Conservation (phyloP, 1,140 invertebrate species). For the Pseudachorutes palmiensis region DNA sequence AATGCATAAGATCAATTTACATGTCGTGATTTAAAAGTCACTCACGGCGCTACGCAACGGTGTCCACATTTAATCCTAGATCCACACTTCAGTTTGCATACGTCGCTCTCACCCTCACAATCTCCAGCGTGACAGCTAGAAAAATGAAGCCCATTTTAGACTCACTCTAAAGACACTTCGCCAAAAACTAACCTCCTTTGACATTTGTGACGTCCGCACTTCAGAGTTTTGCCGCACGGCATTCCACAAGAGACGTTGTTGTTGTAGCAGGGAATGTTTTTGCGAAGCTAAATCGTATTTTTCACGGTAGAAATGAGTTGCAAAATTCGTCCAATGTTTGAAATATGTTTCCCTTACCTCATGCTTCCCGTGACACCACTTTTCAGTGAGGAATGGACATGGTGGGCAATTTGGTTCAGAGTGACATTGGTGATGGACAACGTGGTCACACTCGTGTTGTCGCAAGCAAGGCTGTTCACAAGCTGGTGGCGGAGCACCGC, state of each 20-base stretch:
- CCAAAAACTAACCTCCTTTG: constrained; percentile 35
- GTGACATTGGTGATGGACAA: constrained; percentile 69
- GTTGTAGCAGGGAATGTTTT: constrained; percentile 81
- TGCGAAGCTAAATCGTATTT: constrained; percentile 51
- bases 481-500: constrained; percentile 58
- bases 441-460: constrained; percentile 69
- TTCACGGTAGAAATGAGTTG: background rate
- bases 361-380: constrained; percentile 80
- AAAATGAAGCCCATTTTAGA: too few relatives aligned
- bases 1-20: background rate
- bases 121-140: constrained; percentile 58
- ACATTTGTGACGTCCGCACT: constrained; percentile 72
- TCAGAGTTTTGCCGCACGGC: constrained; percentile 66
- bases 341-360: constrained; percentile 63
- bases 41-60: constrained; percentile 56
- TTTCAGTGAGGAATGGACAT: constrained; percentile 78
- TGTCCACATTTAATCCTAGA: constrained; percentile 65
- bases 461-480: constrained; percentile 71
- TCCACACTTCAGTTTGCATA: constrained; percentile 72
- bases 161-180: background rate
- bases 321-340: background rate
- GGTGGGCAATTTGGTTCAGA: constrained; percentile 73
- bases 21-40: background rate
- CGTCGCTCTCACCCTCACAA: constrained; percentile 51
- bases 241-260: constrained; percentile 82